Evolutionary conservation across 2,113 vertebrate genomes (phyloP), one percentile per base, ranked within the genome.

Genomic region (Embiotoca jacksoni): DNA sequence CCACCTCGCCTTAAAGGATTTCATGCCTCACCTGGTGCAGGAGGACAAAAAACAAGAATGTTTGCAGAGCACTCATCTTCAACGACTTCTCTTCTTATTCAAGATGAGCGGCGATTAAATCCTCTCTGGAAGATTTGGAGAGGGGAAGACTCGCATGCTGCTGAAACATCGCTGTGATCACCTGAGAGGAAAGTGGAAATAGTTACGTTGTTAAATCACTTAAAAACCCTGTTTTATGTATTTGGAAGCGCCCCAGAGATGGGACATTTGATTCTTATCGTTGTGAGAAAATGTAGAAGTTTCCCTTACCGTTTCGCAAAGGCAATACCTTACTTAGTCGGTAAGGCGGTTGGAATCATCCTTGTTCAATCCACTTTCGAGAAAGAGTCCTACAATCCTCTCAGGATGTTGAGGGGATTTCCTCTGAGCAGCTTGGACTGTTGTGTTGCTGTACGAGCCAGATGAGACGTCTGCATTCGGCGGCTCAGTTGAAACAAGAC

Each of bases 1-100:
- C 49, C 36, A 7, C 2, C 36, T 36, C 8, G 37, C 35, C 63
- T 70, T 16, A 30, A n/a, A 1, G 36, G 13, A 14, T 31, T 4
- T 77, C n/a, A 66, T 14, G 13, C 1, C 96, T 98, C 94, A 99
- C 98, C 94, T 97, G 95, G 87, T 96, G 95, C 78, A 98, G 95
- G 82, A 96, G 90, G 77, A 95, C 92, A n/a, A 97, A 92, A 73
- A 96, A 84, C 87, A 96, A 91, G 64, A 97, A 57, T 70, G 96
- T 94, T 89, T 94, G 93, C 85, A 96, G 93, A 73, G 88, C 93
- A 92, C 94, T 95, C 96, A 96, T 98, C 94, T 94, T 96, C 91
- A 88, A 75, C 89, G 75, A 91, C 89, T 91, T 93, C 87, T 94
- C 91, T 87, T 88, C 82, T 94, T 94, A 94, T 88, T 93, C 78